phyloP scores from a whole-genome alignment of 2,113 vertebrate genomes.

The Pagrus major region DNA sequence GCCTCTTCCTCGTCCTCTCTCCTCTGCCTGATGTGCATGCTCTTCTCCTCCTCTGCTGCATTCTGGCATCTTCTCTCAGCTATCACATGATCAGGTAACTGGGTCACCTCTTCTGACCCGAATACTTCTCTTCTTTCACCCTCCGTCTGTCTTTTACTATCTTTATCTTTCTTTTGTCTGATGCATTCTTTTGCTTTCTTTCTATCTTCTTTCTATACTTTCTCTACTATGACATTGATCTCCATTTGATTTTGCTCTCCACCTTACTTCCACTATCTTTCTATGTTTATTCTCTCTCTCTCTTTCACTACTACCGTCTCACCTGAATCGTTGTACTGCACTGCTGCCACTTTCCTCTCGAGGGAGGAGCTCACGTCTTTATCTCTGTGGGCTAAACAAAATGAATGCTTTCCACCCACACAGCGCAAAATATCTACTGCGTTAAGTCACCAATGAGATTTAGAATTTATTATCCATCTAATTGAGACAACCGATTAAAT shows the following conservation, averaged over 20 bases:
- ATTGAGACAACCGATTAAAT: constrained; percentile 25
- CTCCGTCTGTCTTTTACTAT: constrained; percentile 28
- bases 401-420: constrained; percentile 26
- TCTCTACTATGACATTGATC: constrained; percentile 16
- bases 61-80: constrained; percentile 99
- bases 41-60: constrained; percentile 95
- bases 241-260: constrained; percentile 29
- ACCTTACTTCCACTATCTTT: not conserved
- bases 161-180: constrained; percentile 22
- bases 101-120: constrained; percentile 85
- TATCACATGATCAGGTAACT: constrained; percentile 99
- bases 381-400: constrained; percentile 12
- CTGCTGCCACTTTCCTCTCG: constrained; percentile 43
- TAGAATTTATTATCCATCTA: constrained; percentile 22
- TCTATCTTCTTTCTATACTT: not conserved
- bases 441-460: constrained; percentile 8
- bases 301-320: constrained; percentile 18
- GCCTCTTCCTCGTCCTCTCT: constrained; percentile 78
- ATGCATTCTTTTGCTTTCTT: constrained; percentile 4
- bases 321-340: constrained; percentile 48
- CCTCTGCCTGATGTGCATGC: constrained; percentile 94
- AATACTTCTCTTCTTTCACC: constrained; percentile 71
- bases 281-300: constrained; percentile 20
- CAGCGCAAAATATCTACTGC: constrained; percentile 17
- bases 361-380: constrained; percentile 4